phyloP scores from a whole-genome alignment of 64 coral and sea anemone species.

The Montipora cactus region DNA sequence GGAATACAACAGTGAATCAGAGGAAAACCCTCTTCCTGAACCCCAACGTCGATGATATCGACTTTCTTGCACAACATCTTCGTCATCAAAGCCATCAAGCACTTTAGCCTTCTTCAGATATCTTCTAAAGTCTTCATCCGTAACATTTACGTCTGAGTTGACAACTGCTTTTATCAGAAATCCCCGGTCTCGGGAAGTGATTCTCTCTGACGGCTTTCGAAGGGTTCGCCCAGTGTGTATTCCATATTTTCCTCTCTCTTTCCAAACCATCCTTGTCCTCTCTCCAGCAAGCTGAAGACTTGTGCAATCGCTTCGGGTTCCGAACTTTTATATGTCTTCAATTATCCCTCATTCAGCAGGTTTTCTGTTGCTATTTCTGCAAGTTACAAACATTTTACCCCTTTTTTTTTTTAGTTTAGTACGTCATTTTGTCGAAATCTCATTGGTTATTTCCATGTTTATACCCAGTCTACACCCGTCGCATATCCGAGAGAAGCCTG shows the following conservation, averaged over 20 bases:
- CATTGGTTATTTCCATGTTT: neutral
- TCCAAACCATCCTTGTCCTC: slow-evolving; percentile 50
- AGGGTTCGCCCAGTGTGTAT: slow-evolving; percentile 72
- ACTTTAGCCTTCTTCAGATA: slow-evolving; percentile 17
- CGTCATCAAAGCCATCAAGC: slow-evolving; percentile 39
- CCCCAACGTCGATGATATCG: neutral
- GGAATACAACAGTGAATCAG: slow-evolving; percentile 49
- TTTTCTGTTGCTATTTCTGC: neutral
- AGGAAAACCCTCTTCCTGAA: neutral
- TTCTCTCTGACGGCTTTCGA: neutral
- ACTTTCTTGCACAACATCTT: slow-evolving; percentile 40
- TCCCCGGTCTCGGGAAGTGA: slow-evolving; percentile 9
- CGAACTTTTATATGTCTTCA: neutral
- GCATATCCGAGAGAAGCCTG: neutral
- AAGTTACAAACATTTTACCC: neutral
- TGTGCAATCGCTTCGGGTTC: neutral
- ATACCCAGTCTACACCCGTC: neutral
- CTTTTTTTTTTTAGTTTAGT: neutral
- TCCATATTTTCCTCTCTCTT: slow-evolving; percentile 65
- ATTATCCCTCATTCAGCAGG: slow-evolving; percentile 1
- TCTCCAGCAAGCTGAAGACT: neutral
- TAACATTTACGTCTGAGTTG: neutral
- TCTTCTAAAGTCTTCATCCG: slow-evolving; percentile 17
- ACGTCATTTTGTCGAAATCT: neutral
- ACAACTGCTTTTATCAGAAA: slow-evolving; percentile 40